phyloP scores from a whole-genome alignment of 1,140 invertebrate species.

The Aphelenchoides besseyi region DNA sequence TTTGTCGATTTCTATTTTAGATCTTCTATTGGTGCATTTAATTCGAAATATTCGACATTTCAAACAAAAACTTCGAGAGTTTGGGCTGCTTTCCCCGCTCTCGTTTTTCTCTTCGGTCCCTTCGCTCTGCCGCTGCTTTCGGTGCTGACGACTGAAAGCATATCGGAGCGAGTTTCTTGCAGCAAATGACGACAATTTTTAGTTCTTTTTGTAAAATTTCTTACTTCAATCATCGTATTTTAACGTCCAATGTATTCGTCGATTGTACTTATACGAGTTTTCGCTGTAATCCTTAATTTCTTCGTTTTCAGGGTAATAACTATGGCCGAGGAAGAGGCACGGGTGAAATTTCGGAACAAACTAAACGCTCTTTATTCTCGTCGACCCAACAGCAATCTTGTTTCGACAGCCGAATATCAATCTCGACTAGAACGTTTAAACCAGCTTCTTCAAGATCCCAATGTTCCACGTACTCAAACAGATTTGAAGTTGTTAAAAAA shows the following conservation, averaged over 20 bases:
- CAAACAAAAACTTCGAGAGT: not conserved
- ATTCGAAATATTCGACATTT: not conserved
- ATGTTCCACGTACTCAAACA: not conserved
- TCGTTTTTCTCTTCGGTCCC: not conserved
- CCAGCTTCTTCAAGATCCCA: not conserved
- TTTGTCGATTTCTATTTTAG: no score
- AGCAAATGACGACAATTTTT: not conserved
- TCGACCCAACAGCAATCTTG: not conserved
- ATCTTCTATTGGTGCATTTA: not conserved
- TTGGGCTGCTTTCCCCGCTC: not conserved
- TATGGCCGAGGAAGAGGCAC: not conserved
- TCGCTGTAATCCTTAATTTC: no score
- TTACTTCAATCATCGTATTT: not conserved
- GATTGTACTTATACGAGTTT: no score
- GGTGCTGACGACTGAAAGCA: not conserved
- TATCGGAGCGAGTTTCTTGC: constrained; percentile 1
- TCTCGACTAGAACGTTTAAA: not conserved
- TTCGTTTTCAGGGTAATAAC: not conserved
- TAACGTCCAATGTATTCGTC: no score
- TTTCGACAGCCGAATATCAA: not conserved
- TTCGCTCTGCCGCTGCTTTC: not conserved
- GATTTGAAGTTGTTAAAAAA: constrained; percentile 16
- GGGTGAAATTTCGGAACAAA: not conserved
- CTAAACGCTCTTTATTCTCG: not conserved
- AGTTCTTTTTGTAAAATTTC: not conserved